These are phyloP conservation scores for Uropsilus gracilis DNA, from an alignment of 2,113 vertebrate genomes.

Conservation along the genomic window DNA sequence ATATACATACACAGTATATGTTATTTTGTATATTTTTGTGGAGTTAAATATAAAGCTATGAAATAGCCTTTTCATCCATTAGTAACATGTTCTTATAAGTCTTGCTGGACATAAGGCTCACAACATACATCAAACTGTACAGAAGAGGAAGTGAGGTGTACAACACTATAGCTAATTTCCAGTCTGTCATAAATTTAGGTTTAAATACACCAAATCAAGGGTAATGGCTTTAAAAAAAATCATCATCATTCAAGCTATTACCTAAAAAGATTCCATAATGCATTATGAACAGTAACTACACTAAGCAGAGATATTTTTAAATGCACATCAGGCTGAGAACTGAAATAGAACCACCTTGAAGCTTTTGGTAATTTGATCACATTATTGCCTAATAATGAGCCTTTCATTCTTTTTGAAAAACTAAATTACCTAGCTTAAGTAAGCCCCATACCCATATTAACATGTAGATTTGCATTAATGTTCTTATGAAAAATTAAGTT, in stretches of 20 bases:
- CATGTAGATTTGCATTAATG: constrained; percentile 26
- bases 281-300: constrained; percentile 58
- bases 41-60: background rate
- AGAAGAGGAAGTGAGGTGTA: constrained; percentile 43
- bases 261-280: constrained; percentile 64
- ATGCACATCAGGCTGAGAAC: constrained; percentile 59
- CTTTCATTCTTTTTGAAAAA: constrained; percentile 60
- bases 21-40: background rate
- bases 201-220: constrained; percentile 63
- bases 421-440: constrained; percentile 49
- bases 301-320: constrained; percentile 73
- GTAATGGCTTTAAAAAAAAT: constrained; percentile 47
- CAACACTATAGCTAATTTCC: constrained; percentile 43
- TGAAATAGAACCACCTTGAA: constrained; percentile 69
- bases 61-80: constrained; percentile 23
- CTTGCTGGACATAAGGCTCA: background rate
- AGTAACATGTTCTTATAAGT: constrained; percentile 14
- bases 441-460: background rate
- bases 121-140: background rate
- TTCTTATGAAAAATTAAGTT: constrained; percentile 44
- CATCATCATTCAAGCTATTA: constrained; percentile 59
- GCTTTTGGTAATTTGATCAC: constrained; percentile 63
- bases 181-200: constrained; percentile 43
- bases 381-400: constrained; percentile 69
- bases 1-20: background rate